These are phyloP conservation scores for Chymomyza amoena DNA, from an alignment of 2,888 invertebrate species.

Conservation along the genomic window DNA sequence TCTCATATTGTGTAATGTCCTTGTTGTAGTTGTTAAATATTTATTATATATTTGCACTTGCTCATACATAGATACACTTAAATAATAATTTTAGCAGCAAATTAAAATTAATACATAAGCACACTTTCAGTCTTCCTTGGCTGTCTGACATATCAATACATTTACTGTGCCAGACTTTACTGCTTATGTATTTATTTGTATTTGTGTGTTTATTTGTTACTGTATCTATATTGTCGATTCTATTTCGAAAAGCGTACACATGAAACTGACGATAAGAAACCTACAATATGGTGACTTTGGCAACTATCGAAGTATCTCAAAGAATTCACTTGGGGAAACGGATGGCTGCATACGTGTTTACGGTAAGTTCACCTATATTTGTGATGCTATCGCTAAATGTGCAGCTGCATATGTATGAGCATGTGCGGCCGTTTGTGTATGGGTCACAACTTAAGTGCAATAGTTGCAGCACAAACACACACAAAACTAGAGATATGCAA, in stretches of 20 bases:
- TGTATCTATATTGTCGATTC: slow-evolving; percentile 28
- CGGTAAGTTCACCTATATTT: too few species aligned
- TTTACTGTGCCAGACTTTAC: slow-evolving; percentile 12
- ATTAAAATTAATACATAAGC: neutral
- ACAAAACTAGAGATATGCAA: slow-evolving; percentile 41
- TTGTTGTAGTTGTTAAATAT: slow-evolving; percentile 53
- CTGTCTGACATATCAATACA: slow-evolving; percentile 24
- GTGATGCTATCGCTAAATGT: too few species aligned
- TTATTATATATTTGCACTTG: slow-evolving; percentile 58
- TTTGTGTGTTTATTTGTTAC: neutral
- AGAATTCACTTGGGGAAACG: slow-evolving; percentile 95
- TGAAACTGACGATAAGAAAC: slow-evolving; percentile 92
- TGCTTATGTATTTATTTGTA: neutral
- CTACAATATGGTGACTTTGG: slow-evolving; percentile 92
- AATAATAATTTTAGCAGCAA: neutral
- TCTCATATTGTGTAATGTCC: neutral
- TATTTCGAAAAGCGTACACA: slow-evolving; percentile 83
- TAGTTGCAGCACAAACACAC: slow-evolving; percentile 20
- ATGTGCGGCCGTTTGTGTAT: slow-evolving; percentile 8
- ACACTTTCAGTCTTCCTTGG: neutral
- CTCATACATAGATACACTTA: slow-evolving; percentile 2
- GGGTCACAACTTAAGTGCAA: slow-evolving; percentile 54
- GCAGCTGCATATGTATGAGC: slow-evolving; percentile 59
- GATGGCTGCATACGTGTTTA: slow-evolving; percentile 95
- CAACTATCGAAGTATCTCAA: slow-evolving; percentile 94